Conservation (phyloP, 1,140 invertebrate species). For the Stegodyphus dumicola region DNA sequence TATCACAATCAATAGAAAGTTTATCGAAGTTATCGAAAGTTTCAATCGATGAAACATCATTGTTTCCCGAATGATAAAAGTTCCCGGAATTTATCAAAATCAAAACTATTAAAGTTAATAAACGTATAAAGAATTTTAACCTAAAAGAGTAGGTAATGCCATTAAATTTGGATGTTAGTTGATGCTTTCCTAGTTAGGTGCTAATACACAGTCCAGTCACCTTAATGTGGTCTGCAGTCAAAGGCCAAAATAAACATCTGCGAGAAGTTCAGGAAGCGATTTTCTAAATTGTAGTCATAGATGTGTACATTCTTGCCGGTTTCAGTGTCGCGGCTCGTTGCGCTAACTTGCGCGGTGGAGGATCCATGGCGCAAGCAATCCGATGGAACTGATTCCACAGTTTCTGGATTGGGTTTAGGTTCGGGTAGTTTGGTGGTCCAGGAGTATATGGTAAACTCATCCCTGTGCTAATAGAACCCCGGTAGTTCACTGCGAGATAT, state of each 20-base stretch:
- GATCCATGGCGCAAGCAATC: not conserved
- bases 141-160: too few relatives aligned
- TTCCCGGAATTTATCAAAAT: too few relatives aligned
- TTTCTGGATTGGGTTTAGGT: not conserved
- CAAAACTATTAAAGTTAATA: too few relatives aligned
- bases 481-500: not conserved
- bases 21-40: too few relatives aligned
- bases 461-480: not conserved
- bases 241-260: not conserved
- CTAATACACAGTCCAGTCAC: not conserved
- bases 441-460: not conserved
- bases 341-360: not conserved
- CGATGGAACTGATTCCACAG: not conserved
- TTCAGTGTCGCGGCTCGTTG: not conserved
- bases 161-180: too few relatives aligned
- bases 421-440: not conserved
- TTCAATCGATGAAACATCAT: too few relatives aligned
- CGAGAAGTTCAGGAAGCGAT: not conserved
- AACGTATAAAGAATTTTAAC: too few relatives aligned
- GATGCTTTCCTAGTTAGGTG: too few relatives aligned
- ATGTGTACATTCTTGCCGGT: not conserved
- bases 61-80: too few relatives aligned
- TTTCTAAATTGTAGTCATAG: not conserved
- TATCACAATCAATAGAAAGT: too few relatives aligned
- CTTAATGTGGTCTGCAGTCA: not conserved